These are phyloP conservation scores for Gonatopus flavifemur DNA, from an alignment of 1,140 invertebrate species.

Conservation along the genomic window DNA sequence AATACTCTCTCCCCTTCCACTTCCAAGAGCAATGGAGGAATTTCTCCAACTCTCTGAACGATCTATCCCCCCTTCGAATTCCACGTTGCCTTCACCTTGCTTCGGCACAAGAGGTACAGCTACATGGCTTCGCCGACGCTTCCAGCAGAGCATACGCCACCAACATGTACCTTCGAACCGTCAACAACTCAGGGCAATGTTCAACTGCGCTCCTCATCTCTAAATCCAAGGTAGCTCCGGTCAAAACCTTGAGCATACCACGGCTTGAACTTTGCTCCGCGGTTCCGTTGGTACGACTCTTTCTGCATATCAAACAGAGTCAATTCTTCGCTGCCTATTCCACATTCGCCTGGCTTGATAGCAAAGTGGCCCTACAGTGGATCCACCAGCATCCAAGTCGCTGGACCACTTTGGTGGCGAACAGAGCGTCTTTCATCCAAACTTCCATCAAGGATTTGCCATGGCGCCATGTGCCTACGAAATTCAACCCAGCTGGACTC, in stretches of 20 bases:
- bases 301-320: background rate
- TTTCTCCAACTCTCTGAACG: background rate
- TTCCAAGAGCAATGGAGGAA: background rate
- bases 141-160: background rate
- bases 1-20: background rate
- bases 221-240: background rate
- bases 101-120: background rate
- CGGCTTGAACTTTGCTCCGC: background rate
- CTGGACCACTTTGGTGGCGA: too few relatives aligned
- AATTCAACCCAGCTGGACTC: background rate
- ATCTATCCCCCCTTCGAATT: background rate
- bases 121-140: background rate
- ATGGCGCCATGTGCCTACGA: background rate
- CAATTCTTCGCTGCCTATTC: background rate
- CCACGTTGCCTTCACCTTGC: background rate
- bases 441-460: background rate
- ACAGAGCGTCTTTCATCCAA: background rate
- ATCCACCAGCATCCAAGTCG: too few relatives aligned
- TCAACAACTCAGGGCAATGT: background rate
- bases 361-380: background rate
- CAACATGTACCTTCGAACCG: background rate
- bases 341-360: background rate
- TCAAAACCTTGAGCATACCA: background rate
- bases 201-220: background rate
- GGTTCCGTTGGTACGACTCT: background rate